These are phyloP conservation scores for Mormoops blainvillei DNA, from an alignment of 2,113 vertebrate species.

Conservation along the genomic window DNA sequence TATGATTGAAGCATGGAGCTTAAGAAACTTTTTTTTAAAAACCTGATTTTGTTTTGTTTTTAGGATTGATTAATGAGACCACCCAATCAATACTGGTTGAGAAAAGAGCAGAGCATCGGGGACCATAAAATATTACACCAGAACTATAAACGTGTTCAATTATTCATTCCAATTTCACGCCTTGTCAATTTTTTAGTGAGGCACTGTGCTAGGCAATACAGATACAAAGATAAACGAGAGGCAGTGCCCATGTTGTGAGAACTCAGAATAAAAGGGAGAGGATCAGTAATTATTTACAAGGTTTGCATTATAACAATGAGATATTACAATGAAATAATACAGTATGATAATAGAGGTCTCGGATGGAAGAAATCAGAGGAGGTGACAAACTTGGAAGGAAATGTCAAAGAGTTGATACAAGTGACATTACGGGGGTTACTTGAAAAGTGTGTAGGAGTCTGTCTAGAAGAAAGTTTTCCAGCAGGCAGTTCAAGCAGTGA, in stretches of 20 bases:
- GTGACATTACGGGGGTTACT: neutral
- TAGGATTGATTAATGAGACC: neutral
- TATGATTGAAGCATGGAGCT: neutral
- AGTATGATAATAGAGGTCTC: neutral
- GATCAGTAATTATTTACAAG: neutral
- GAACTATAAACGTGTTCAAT: neutral
- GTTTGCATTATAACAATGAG: neutral
- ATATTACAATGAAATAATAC: neutral
- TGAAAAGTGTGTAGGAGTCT: neutral
- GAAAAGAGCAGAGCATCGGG: neutral
- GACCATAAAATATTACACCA: neutral
- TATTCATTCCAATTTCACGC: neutral
- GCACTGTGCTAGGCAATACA: neutral
- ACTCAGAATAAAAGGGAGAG: neutral
- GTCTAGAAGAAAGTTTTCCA: neutral
- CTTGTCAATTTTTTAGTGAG: neutral
- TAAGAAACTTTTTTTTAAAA: neutral
- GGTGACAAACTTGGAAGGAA: neutral
- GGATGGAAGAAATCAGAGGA: neutral
- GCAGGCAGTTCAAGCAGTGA: neutral
- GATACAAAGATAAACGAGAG: neutral
- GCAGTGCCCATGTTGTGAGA: neutral
- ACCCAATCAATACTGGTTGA: neutral
- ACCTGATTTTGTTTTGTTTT: neutral
- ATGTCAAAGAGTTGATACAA: neutral